Conservation (phyloP, 2,888 invertebrate species). For the Drosophila longiperda region DNA sequence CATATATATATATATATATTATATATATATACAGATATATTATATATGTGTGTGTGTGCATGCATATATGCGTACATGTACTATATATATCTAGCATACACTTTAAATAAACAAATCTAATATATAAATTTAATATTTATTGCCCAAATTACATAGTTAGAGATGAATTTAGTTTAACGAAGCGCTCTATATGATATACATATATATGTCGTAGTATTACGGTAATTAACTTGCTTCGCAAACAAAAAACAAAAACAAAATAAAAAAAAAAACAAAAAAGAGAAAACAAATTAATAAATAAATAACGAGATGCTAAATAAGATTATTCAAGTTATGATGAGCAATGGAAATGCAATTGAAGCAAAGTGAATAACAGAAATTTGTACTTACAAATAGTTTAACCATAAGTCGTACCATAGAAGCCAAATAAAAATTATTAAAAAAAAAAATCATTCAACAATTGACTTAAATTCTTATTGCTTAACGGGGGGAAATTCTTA, state of each 20-base stretch:
- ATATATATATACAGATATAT: constrained; percentile 44
- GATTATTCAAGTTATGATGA: constrained; percentile 51
- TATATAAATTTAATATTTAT: constrained; percentile 79
- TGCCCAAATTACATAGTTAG: constrained; percentile 74
- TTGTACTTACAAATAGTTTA: constrained; percentile 81
- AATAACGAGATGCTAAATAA: constrained; percentile 37
- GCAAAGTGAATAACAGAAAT: constrained; percentile 67
- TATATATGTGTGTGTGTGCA: constrained; percentile 31
- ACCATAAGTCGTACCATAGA: constrained; percentile 78
- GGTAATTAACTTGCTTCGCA: constrained; percentile 63
- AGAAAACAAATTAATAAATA: constrained; percentile 11
- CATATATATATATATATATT: constrained; percentile 28
- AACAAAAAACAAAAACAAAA: constrained; percentile 26
- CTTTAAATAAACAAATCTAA: constrained; percentile 63
- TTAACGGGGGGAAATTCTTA: background rate
- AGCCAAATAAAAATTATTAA: constrained; percentile 80
- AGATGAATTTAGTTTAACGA: constrained; percentile 79
- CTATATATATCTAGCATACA: constrained; percentile 52
- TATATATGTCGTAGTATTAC: constrained; percentile 64
- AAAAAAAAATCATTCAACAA: constrained; percentile 38
- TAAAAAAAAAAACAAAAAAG: constrained; percentile 8
- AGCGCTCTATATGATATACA: constrained; percentile 53
- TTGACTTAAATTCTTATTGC: constrained; percentile 7
- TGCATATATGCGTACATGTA: constrained; percentile 29
- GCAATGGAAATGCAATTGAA: constrained; percentile 70